Conservation (phyloP, 64 coral and sea anemone species). For the Cladopsammia gracilis region DNA sequence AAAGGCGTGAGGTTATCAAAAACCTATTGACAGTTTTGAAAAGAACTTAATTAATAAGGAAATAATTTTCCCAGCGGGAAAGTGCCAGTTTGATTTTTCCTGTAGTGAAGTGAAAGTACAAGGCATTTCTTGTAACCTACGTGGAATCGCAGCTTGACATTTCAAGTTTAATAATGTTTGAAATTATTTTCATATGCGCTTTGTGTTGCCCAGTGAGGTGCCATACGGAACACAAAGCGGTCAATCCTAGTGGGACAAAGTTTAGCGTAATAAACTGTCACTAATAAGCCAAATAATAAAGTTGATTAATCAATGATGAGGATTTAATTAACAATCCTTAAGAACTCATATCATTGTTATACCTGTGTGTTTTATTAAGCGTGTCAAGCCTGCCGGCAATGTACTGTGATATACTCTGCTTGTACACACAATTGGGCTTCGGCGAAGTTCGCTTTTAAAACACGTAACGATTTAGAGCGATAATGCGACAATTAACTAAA, state of each 20-base stretch:
- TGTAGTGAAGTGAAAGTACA: conserved; percentile 20
- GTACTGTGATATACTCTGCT: no score
- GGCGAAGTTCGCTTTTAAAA: neutral
- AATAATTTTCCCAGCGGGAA: conserved; percentile 64
- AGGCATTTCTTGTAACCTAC: conserved; percentile 5
- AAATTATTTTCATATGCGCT: conserved; percentile 14
- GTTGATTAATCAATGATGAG: conserved; percentile 77
- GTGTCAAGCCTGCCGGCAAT: conserved; percentile 21
- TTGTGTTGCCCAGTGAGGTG: conserved; percentile 4
- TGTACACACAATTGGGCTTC: neutral
- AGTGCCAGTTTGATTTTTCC: conserved; percentile 19
- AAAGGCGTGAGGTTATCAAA: conserved; percentile 18
- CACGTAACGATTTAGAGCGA: neutral
- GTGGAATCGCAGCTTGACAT: conserved; percentile 65
- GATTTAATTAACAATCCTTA: conserved; percentile 75
- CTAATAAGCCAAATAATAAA: conserved; percentile 81
- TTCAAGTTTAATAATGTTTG: conserved; percentile 69
- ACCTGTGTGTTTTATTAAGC: conserved; percentile 60
- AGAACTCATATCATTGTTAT: conserved; percentile 62
- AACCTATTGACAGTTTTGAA: conserved; percentile 12
- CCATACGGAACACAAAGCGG: conserved; percentile 33
- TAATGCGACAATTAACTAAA: neutral
- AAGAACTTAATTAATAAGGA: conserved; percentile 71
- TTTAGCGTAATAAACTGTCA: conserved; percentile 82
- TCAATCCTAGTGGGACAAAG: conserved; percentile 49